phyloP scores from a whole-genome alignment of 2,113 vertebrate species.

The Crotophaga sulcirostris region DNA sequence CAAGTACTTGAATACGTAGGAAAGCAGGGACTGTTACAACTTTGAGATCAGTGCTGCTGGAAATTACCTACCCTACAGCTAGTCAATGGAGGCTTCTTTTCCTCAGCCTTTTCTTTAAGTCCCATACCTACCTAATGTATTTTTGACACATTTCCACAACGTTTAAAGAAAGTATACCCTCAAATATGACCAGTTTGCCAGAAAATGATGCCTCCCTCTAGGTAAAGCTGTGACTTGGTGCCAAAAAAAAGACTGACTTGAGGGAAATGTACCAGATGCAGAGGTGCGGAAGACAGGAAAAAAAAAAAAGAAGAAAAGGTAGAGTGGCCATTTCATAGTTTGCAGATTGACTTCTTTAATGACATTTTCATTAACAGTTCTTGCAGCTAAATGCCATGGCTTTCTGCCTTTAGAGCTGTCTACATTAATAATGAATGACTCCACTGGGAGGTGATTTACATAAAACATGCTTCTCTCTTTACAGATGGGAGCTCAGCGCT shows the following conservation, averaged over 20 bases:
- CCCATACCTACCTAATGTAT: not conserved
- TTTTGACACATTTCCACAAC: not conserved
- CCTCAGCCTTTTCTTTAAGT: not conserved
- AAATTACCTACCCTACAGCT: not conserved
- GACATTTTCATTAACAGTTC: constrained; percentile 44
- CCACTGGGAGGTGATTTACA: constrained; percentile 11
- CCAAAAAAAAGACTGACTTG: not conserved
- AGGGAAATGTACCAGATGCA: not conserved
- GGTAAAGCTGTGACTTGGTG: not conserved
- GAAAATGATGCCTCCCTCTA: not conserved
- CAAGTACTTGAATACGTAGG: not conserved
- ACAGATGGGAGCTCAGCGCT: not conserved
- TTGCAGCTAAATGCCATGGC: constrained; percentile 20
- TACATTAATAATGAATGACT: constrained; percentile 31
- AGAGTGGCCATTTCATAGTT: not conserved
- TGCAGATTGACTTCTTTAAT: constrained; percentile 22
- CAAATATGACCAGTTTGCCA: not conserved
- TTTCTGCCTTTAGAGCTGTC: constrained; percentile 15
- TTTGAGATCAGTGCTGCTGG: not conserved
- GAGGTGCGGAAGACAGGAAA: not conserved
- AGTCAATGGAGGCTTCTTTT: not conserved
- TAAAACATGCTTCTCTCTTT: not conserved
- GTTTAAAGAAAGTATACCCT: not conserved
- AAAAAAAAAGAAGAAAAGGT: not conserved
- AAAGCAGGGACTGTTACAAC: not conserved